Percentiles rank a stretch among this genome's conserved stretches.
phyloP scores from a whole-genome alignment of 2,888 invertebrate species.

The Drosophila pullipes region DNA sequence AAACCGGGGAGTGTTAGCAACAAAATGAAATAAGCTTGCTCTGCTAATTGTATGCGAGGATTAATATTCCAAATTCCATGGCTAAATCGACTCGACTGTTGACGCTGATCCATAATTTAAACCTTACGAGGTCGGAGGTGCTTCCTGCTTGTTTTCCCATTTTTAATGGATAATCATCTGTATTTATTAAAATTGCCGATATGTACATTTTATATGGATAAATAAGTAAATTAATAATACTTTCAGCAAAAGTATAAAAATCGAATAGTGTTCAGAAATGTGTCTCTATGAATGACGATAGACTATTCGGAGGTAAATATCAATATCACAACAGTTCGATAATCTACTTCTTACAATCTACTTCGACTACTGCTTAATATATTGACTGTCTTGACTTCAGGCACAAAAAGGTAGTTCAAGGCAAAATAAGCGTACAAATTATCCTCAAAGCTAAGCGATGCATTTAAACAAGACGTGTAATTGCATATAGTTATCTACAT shows the following conservation, averaged over 20 bases:
- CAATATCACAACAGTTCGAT: neutral
- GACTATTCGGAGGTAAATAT: neutral
- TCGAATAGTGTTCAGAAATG: neutral
- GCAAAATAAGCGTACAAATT: conserved; percentile 7
- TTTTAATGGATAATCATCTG: neutral
- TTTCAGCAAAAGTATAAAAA: neutral
- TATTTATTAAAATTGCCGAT: neutral
- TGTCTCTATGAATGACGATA: neutral
- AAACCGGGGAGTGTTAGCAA: too few relatives aligned
- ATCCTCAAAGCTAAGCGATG: conserved; percentile 1
- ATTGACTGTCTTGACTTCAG: neutral
- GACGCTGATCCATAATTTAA: neutral
- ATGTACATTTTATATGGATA: neutral
- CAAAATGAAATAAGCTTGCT: neutral
- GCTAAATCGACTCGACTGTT: neutral
- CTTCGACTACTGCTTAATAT: neutral
- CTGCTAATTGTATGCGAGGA: neutral
- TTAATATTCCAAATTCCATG: too few relatives aligned
- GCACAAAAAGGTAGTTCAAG: conserved; percentile 8
- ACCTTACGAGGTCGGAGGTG: neutral
- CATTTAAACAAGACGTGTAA: conserved; percentile 14
- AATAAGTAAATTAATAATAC: neutral
- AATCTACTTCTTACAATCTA: neutral
- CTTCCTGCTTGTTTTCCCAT: neutral
- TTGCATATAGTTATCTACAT: conserved; percentile 13